Conservation (phyloP, 2,888 invertebrate species). For the Aporophyla lueneburgensis region DNA sequence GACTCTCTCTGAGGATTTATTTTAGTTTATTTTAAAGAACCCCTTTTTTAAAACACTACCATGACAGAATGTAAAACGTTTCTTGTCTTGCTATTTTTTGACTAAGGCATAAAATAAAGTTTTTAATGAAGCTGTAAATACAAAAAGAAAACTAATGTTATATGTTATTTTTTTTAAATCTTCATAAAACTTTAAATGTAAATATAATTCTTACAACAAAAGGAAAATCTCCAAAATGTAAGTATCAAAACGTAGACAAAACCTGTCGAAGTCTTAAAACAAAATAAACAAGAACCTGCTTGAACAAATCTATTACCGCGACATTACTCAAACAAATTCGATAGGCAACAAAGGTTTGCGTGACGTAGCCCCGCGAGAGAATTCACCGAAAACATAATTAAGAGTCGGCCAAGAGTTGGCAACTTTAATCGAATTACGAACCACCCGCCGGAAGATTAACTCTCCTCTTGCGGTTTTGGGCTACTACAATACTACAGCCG, state of each 20-base stretch:
- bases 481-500: slow-evolving; percentile 43
- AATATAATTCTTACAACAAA: not conserved
- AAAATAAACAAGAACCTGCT: slow-evolving; percentile 33
- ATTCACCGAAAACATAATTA: slow-evolving; percentile 76
- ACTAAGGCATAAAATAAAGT: too few relatives aligned
- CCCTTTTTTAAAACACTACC: not conserved
- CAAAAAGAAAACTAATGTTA: not conserved
- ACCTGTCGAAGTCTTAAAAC: slow-evolving; percentile 30
- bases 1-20: not conserved
- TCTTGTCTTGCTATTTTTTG: not conserved
- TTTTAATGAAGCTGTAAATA: not conserved
- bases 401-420: slow-evolving; percentile 75
- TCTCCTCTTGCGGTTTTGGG: slow-evolving; percentile 72
- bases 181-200: not conserved
- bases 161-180: not conserved
- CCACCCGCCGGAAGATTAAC: slow-evolving; percentile 73
- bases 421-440: slow-evolving; percentile 83
- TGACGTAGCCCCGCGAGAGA: slow-evolving; percentile 67
- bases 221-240: slow-evolving; percentile 4
- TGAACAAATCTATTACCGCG: slow-evolving; percentile 60
- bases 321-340: slow-evolving; percentile 65
- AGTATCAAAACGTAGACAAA: not conserved
- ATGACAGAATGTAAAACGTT: not conserved
- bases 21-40: not conserved
- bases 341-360: slow-evolving; percentile 67